phyloP scores from a whole-genome alignment of 1,140 invertebrate species.

The Ruditapes philippinarum region DNA sequence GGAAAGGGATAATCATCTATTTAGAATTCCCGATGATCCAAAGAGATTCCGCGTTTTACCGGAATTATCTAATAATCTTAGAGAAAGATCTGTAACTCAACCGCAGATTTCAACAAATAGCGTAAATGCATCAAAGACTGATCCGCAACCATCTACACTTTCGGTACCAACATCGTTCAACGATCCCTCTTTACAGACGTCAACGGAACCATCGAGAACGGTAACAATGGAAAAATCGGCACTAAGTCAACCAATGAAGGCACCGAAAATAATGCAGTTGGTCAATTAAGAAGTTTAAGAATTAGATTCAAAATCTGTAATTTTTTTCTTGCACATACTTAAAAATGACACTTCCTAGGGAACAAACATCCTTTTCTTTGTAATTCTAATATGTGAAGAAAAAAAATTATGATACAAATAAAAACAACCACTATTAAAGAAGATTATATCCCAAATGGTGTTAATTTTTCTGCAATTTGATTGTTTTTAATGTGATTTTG shows the following conservation, averaged over 20 bases:
- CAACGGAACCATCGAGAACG: slow-evolving; percentile 27
- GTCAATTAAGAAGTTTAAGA: slow-evolving; percentile 23
- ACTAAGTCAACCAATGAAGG: neutral
- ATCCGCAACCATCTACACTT: neutral
- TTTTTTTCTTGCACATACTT: no score
- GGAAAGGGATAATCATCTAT: slow-evolving; percentile 82
- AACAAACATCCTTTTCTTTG: no score
- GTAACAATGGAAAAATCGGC: neutral
- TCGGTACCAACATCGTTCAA: slow-evolving; percentile 16
- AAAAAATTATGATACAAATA: no score
- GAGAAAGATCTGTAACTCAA: slow-evolving; percentile 17
- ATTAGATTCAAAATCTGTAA: no score
- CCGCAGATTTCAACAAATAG: slow-evolving; percentile 27
- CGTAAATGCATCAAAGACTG: neutral
- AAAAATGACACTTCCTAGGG: no score
- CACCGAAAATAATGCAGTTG: slow-evolving; percentile 16
- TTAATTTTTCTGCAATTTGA: no score
- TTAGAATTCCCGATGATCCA: slow-evolving; percentile 76
- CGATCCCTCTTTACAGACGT: slow-evolving; percentile 13
- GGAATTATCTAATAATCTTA: slow-evolving; percentile 23
- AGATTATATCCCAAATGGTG: no score
- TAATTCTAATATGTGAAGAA: no score
- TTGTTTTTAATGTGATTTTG: no score
- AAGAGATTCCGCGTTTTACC: slow-evolving; percentile 63
- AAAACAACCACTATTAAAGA: no score